Base-by-base conservation (phyloP, 2,888 invertebrate genomes). In the Alloscopus bannaensis region DNA sequence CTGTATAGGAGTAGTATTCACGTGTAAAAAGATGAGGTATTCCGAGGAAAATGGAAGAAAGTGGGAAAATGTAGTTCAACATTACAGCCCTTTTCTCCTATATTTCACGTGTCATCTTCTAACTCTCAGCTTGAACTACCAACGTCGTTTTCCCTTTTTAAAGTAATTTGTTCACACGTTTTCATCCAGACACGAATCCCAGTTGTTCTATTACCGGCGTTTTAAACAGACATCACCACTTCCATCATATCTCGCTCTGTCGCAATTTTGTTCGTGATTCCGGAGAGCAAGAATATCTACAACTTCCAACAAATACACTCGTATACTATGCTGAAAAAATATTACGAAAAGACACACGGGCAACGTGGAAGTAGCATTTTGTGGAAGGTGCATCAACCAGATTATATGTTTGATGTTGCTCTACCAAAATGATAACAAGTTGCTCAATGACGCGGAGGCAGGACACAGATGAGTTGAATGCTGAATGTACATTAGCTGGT, bases 371-470 rank as follows among this genome's bases (percentile, higher is more conserved):
- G n/a, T n/a, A n/a, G n/a, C 36, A 36, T 36, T 36, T 36, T n/a
- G 55, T 3, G 26, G n/a, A 40, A 55, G 64, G 71, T 71, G 71
- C 50, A 62, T 52, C 64, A 64, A 59, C 36, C 60, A 52, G 64
- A 72, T 64, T 72, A 72, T n/a, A n/a, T 59, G 45, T 57, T 42
- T 62, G n/a, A 62, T 50, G 62, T 52, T 26, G 18, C 66, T 60
- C 36, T 16, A 24, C 20, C 66, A 59, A 47, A 60, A 77, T 75
- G 66, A 47, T 62, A 69, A 64, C 55, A 77, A 77, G 55, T 77
- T 68, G 76, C 40, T 69, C 62, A 69, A 42, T 62, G 62, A 64
- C 68, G 52, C 59, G 75, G 4, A 62, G n/a, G n/a, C 22, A 62
- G 76, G 42, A 76, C 60, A 66, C 47, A 18, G 57, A n/a, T n/a